A percentile compares a stretch with the other conserved stretches of the same genome.
These are phyloP conservation scores for Oenanthe melanoleuca DNA, from an alignment of 2,113 vertebrate species.

Conservation along the genomic window DNA sequence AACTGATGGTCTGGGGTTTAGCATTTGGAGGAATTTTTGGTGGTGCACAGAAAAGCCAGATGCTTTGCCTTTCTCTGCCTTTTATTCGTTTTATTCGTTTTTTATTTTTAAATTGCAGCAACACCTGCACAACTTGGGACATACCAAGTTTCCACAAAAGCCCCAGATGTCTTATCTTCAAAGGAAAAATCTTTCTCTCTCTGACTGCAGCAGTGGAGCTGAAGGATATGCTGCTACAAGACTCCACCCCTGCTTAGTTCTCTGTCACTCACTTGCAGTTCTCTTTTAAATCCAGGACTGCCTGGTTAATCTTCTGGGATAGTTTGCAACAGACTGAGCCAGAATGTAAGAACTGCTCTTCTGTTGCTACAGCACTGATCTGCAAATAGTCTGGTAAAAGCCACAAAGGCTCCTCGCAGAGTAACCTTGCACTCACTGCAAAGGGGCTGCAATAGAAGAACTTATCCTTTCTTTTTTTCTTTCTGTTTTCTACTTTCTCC, in stretches of 20 bases:
- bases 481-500: not conserved
- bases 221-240: conserved; percentile 11
- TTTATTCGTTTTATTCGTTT: too few species aligned
- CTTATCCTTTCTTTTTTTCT: fast-evolving
- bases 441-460: not conserved
- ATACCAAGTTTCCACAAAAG: not conserved
- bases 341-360: not conserved
- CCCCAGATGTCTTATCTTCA: conserved; percentile 28
- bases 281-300: not conserved
- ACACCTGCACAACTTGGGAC: not conserved
- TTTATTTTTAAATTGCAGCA: not conserved
- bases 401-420: not conserved
- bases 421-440: not conserved
- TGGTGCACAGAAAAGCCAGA: not conserved
- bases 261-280: not conserved
- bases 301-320: not conserved
- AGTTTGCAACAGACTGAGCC: not conserved
- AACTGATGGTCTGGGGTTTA: not conserved
- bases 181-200: not conserved
- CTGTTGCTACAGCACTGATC: not conserved
- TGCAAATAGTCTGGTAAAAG: not conserved
- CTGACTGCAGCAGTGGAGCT: not conserved
- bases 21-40: not conserved
- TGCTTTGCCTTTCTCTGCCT: not conserved
- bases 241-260: not conserved